Percentiles rank a stretch among this genome's conserved stretches.
phyloP scores from a whole-genome alignment of 2,888 invertebrate species.

The Yponomeuta cagnagella region DNA sequence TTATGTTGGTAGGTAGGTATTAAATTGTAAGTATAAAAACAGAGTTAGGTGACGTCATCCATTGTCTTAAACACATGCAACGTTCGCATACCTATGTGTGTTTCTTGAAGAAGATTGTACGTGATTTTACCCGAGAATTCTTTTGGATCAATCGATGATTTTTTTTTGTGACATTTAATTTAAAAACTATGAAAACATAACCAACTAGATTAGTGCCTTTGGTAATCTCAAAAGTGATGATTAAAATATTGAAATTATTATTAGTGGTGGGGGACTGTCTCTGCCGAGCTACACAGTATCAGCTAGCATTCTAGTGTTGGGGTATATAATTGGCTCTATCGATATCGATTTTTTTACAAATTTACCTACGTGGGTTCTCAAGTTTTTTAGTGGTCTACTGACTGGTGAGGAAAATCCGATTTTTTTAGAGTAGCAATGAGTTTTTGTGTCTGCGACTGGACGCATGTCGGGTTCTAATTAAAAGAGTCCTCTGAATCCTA shows the following conservation, averaged over 20 bases:
- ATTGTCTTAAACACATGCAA: constrained; percentile 34
- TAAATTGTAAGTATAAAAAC: neutral
- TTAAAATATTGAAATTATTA: constrained; percentile 15
- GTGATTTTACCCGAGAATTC: neutral
- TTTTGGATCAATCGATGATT: neutral
- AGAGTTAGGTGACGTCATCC: constrained; percentile 43
- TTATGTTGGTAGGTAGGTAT: neutral
- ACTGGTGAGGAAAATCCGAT: neutral
- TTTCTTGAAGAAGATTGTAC: neutral
- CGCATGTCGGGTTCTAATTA: too few relatives aligned
- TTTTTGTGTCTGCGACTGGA: too few relatives aligned
- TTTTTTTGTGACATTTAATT: too few relatives aligned
- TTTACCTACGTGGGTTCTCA: neutral
- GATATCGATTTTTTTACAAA: constrained; percentile 34
- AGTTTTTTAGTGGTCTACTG: neutral
- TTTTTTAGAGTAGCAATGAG: neutral
- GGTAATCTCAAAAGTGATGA: too few relatives aligned
- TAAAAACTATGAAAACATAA: too few relatives aligned
- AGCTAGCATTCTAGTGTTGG: constrained; percentile 44
- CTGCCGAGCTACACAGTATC: constrained; percentile 41
- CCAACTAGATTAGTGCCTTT: too few relatives aligned
- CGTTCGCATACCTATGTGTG: neutral
- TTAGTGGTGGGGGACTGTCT: constrained; percentile 27
- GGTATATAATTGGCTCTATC: constrained; percentile 26
- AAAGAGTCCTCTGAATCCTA: too few relatives aligned